Evolutionary conservation across 1,140 invertebrate genomes (phyloP).

Genomic region (Oreohelix idahoensis): DNA sequence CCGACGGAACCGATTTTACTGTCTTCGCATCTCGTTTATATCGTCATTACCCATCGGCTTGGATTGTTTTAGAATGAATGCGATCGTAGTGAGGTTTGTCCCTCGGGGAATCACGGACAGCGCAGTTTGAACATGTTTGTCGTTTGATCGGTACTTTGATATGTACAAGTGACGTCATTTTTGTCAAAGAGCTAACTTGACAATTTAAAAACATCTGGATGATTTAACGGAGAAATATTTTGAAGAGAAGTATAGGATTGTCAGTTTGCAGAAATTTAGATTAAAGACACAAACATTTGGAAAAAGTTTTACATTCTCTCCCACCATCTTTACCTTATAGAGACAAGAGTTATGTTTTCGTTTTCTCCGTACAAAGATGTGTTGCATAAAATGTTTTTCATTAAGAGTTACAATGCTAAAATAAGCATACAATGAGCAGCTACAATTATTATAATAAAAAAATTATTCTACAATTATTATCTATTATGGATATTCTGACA

Average conservation of each 20-base stretch:
- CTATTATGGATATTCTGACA: too few relatives aligned
- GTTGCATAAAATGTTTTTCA: too few relatives aligned
- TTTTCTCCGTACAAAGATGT: not conserved
- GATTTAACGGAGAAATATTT: too few relatives aligned
- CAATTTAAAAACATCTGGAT: not conserved
- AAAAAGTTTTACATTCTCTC: not conserved
- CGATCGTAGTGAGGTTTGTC: not conserved
- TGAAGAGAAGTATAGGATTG: too few relatives aligned
- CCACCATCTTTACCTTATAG: not conserved
- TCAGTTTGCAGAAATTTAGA: too few relatives aligned
- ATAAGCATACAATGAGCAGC: too few relatives aligned
- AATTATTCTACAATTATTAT: too few relatives aligned
- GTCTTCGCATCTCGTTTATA: not conserved
- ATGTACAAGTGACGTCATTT: not conserved
- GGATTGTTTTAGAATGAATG: not conserved
- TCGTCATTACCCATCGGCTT: slow-evolving; percentile 4
- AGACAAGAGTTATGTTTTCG: too few relatives aligned
- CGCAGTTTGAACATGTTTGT: not conserved
- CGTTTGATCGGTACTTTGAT: not conserved
- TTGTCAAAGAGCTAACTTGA: not conserved
- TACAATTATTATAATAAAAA: too few relatives aligned
- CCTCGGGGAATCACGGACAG: not conserved
- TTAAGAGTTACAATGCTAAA: too few relatives aligned
- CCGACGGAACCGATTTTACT: not conserved
- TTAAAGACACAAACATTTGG: not conserved